Percentiles rank a stretch among this genome's conserved stretches.
Evolutionary conservation across 2,888 invertebrate species (phyloP).

Genomic region (Mesorhabditis belari): DNA sequence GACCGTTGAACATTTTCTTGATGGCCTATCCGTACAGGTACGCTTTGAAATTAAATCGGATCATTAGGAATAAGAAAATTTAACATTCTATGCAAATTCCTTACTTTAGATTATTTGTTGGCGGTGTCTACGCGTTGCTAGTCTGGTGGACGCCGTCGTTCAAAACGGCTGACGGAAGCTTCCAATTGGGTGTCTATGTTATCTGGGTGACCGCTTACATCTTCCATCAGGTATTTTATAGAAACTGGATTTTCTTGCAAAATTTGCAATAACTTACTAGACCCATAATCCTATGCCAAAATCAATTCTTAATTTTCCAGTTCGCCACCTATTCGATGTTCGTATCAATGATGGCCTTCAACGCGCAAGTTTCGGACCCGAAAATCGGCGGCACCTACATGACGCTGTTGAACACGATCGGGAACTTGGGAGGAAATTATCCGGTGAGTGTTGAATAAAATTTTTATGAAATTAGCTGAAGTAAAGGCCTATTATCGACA

Average conservation of each 20-base stretch:
- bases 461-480: too few relatives aligned
- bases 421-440: slow-evolving; percentile 97
- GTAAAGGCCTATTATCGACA: background rate
- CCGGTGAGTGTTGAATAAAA: too few relatives aligned
- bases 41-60: background rate
- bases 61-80: background rate
- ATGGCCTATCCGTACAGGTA: slow-evolving; percentile 70
- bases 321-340: slow-evolving; percentile 91
- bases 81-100: slow-evolving; percentile 1
- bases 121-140: slow-evolving; percentile 72
- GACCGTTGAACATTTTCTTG: slow-evolving; percentile 79
- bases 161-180: slow-evolving; percentile 61
- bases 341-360: slow-evolving; percentile 93
- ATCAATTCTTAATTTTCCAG: slow-evolving; percentile 59
- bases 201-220: slow-evolving; percentile 72
- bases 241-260: background rate
- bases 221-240: slow-evolving; percentile 72
- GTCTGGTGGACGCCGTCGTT: slow-evolving; percentile 78
- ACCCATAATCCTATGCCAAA: background rate
- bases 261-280: background rate
- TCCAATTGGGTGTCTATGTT: slow-evolving; percentile 63
- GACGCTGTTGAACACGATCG: slow-evolving; percentile 91
- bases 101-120: slow-evolving; percentile 69
- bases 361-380: slow-evolving; percentile 91
- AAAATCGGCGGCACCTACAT: slow-evolving; percentile 93